A percentile compares a stretch with the other conserved stretches of the same genome.
Conservation (phyloP, 2,797 vertebrate genomes). For the Chromis chromis region DNA sequence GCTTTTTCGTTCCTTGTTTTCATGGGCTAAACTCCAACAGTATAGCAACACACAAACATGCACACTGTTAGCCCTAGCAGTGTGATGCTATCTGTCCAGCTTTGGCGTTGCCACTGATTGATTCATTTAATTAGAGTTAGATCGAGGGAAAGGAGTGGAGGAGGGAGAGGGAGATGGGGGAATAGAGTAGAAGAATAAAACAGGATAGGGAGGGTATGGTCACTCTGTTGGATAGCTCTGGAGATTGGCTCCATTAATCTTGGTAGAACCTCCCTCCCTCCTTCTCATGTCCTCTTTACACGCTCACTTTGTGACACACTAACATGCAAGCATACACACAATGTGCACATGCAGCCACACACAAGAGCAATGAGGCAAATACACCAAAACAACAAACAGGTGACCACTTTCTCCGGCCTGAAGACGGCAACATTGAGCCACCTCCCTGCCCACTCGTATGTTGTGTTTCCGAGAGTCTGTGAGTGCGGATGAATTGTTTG, state of each 20-base stretch:
- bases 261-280: slow-evolving; percentile 61
- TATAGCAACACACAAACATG: slow-evolving; percentile 31
- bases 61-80: slow-evolving; percentile 25
- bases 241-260: slow-evolving; percentile 87
- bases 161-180: slow-evolving; percentile 52
- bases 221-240: slow-evolving; percentile 78
- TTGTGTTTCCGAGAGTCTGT: slow-evolving; percentile 21
- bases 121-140: slow-evolving; percentile 88
- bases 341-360: slow-evolving; percentile 16
- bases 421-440: slow-evolving; percentile 11
- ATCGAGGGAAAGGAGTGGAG: slow-evolving; percentile 62
- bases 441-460: slow-evolving; percentile 15
- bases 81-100: slow-evolving; percentile 76
- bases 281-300: slow-evolving; percentile 44
- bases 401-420: slow-evolving; percentile 13
- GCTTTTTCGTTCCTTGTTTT: slow-evolving; percentile 1
- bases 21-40: not conserved
- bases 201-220: slow-evolving; percentile 68
- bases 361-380: slow-evolving; percentile 18
- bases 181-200: slow-evolving; percentile 65
- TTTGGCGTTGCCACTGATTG: slow-evolving; percentile 80
- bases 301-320: slow-evolving; percentile 58
- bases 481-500: slow-evolving; percentile 47
- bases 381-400: slow-evolving; percentile 13
- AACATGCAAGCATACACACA: slow-evolving; percentile 51